phyloP scores from a whole-genome alignment of 2,888 invertebrate genomes.

The Nycteola revayana region DNA sequence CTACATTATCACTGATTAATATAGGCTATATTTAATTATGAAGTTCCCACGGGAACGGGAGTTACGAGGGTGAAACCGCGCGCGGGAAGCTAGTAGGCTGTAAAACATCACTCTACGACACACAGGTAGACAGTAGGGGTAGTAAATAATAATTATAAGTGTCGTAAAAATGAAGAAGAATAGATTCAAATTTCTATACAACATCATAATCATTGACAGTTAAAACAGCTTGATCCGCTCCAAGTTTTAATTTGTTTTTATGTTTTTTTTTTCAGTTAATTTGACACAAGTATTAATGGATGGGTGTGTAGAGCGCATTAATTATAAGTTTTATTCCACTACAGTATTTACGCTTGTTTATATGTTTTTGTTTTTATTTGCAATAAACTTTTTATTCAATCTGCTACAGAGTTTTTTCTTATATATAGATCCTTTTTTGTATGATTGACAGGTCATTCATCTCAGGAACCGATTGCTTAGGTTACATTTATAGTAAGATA shows the following conservation, averaged over 20 bases:
- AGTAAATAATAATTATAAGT: too few species aligned
- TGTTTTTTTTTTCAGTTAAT: constrained; percentile 76
- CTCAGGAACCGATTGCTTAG: too few species aligned
- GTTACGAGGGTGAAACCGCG: too few species aligned
- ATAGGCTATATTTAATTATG: too few species aligned
- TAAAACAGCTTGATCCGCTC: constrained; percentile 19
- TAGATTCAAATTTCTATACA: not conserved
- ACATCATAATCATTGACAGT: constrained; percentile 12
- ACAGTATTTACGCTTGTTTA: constrained; percentile 31
- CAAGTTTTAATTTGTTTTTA: constrained; percentile 46
- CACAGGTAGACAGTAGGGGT: too few species aligned
- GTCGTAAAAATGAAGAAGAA: not conserved
- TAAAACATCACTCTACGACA: too few species aligned
- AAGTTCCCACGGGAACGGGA: too few species aligned
- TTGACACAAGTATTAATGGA: constrained; percentile 70
- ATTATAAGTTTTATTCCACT: constrained; percentile 35
- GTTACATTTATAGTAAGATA: too few species aligned
- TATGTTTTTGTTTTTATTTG: constrained; percentile 34
- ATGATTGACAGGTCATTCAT: constrained; percentile 8
- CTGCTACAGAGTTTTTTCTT: constrained; percentile 14
- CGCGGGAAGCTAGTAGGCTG: too few species aligned
- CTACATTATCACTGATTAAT: too few species aligned
- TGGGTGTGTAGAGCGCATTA: constrained; percentile 65
- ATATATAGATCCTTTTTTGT: constrained; percentile 6
- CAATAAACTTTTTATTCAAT: constrained; percentile 45